Base-by-base conservation (phyloP, 2,797 vertebrate genomes). In the Selene dorsalis region DNA sequence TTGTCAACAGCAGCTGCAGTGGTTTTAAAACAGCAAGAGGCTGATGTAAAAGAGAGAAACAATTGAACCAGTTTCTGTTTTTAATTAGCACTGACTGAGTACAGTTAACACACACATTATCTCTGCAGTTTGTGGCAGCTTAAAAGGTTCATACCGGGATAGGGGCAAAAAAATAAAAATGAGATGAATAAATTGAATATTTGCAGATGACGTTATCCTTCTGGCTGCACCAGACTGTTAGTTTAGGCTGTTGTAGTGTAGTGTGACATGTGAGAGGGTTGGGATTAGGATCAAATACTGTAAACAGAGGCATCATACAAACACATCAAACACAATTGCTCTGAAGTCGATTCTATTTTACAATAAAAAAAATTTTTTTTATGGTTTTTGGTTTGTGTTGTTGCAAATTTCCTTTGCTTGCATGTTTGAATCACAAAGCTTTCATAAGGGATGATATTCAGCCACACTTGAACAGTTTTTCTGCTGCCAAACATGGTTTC, bases 1-100 rank as follows among this genome's bases (percentile, higher is more conserved):
- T 43, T 68, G 38, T 58, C 43, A 62, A 74, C 74, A 71, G 56
- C 35, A 52, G 53, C 41, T 57, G 10, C 35, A n/a, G 20, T 39
- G 24, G 17, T 72, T 79, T 82, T 77, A 32, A 79, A 73, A 82
- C 65, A 56, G 35, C 55, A 76, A n/a, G 7, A 18, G 35, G 41
- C 45, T 84, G 80, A 79, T 77, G 53, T 77, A 69, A 88, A 22
- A 48, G 56, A 28, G 57, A 59, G 52, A 65, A 82, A 72, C 6
- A 72, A 22, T 14, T 45, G n/a, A 69, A 72, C 35, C 39, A 41
- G 45, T 63, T 64, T 43, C 67, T n/a, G 59, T 64, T 55, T 63
- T 70, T 56, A 24, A 60, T 78, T 66, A 50, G 50, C 8, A 16
- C 17, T 6, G 32, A 1, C 18, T 65, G 47, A 17, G 7, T 39